Evolutionary conservation across 2,888 invertebrate genomes (phyloP).

Genomic region (Chrysolina haemoptera): DNA sequence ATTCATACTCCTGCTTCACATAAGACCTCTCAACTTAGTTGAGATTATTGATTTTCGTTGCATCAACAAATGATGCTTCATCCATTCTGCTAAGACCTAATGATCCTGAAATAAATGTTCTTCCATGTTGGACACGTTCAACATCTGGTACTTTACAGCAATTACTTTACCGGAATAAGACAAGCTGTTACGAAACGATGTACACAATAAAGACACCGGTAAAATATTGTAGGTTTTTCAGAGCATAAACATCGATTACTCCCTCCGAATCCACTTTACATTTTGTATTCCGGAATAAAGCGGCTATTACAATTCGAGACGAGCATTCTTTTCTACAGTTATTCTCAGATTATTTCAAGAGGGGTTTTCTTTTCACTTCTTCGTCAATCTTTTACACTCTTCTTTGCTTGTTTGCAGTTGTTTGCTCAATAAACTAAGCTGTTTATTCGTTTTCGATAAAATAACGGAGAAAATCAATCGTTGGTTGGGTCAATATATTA

Average conservation of each 20-base stretch:
- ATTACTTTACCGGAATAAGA: slow-evolving; percentile 3
- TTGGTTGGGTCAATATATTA: too few relatives aligned
- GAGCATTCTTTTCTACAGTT: not conserved
- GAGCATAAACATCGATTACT: not conserved
- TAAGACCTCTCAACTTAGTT: too few relatives aligned
- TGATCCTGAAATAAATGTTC: not conserved
- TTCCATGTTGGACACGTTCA: not conserved
- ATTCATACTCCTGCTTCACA: not conserved
- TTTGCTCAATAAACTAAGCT: not conserved
- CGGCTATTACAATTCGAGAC: not conserved
- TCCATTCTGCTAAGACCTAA: not conserved
- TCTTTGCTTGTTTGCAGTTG: not conserved
- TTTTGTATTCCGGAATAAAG: not conserved
- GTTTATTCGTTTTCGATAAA: not conserved
- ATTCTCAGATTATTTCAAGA: not conserved
- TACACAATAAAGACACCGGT: slow-evolving; percentile 4
- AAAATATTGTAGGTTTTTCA: slow-evolving; percentile 3
- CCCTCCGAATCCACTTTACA: not conserved
- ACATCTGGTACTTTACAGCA: not conserved
- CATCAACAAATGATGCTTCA: not conserved
- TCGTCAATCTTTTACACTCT: not conserved
- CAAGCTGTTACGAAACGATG: not conserved
- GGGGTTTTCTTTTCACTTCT: not conserved
- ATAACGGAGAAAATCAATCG: too few relatives aligned
- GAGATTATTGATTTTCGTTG: not conserved